A percentile compares a stretch with the other conserved stretches of the same genome.
Evolutionary conservation across 2,888 invertebrate genomes (phyloP).

Genomic region (Lepidochrysops patricia): DNA sequence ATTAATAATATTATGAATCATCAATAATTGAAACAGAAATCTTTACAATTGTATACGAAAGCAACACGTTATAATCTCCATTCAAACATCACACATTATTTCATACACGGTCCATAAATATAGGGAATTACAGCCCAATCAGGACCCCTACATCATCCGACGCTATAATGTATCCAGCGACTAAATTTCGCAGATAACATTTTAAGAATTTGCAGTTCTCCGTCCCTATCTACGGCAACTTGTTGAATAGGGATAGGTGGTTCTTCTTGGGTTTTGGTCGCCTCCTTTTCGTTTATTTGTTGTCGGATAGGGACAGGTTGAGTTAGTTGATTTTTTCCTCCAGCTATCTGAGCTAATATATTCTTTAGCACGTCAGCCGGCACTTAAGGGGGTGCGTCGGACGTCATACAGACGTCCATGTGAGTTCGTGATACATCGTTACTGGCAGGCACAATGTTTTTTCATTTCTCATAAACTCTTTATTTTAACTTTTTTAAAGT

Average conservation of each 20-base stretch:
- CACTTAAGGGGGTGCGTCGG: constrained; percentile 45
- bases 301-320: constrained; percentile 14
- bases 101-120: background rate
- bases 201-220: constrained; percentile 1
- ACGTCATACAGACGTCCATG: constrained; percentile 42
- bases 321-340: constrained; percentile 17
- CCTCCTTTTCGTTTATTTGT: constrained; percentile 9
- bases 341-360: constrained; percentile 42
- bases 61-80: background rate
- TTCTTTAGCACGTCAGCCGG: constrained; percentile 46
- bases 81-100: background rate
- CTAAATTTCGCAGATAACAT: constrained; percentile 8
- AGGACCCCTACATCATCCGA: background rate
- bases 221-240: background rate
- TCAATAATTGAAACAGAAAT: too few species aligned
- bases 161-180: constrained; percentile 6
- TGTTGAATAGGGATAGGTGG: background rate
- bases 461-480: background rate
- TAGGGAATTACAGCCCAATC: constrained; percentile 7
- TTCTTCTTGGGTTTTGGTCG: background rate
- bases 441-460: constrained; percentile 25
- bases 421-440: constrained; percentile 38
- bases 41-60: background rate
- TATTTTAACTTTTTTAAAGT: too few species aligned
- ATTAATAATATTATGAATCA: too few species aligned